A percentile compares a stretch with the other conserved stretches of the same genome.
phyloP scores from a whole-genome alignment of 35 echinoderm and acorn worm species.

The Nesometra sesokonis region DNA sequence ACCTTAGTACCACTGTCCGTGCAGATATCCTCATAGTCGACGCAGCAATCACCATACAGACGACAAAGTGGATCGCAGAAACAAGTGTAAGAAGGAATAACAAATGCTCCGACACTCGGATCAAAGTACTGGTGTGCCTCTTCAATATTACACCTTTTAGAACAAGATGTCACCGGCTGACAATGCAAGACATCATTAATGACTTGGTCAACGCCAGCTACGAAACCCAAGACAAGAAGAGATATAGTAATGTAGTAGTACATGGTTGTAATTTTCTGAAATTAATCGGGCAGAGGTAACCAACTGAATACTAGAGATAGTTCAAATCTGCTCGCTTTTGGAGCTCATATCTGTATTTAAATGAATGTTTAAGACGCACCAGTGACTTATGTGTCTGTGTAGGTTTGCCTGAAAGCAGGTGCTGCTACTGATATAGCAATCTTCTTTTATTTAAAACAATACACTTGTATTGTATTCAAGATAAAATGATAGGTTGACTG shows the following conservation, averaged over 20 bases:
- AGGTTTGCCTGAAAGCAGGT: not conserved
- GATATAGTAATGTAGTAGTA: not conserved
- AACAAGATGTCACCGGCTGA: not conserved
- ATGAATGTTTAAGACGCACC: too few relatives aligned
- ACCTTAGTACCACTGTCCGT: not conserved
- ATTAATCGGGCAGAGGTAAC: too few relatives aligned
- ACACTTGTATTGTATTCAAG: not conserved
- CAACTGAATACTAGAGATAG: too few relatives aligned
- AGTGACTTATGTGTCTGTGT: too few relatives aligned
- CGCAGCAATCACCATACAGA: constrained; percentile 14
- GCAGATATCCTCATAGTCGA: not conserved
- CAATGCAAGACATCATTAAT: not conserved
- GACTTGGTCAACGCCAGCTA: not conserved
- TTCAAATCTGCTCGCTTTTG: too few relatives aligned
- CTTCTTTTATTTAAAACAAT: not conserved
- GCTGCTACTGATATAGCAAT: not conserved
- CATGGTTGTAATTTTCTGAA: not conserved
- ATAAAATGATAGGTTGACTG: not conserved
- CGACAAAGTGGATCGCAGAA: constrained; percentile 25
- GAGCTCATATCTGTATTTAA: too few relatives aligned
- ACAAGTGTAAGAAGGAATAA: not conserved
- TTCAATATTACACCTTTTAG: not conserved
- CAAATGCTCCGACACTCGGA: not conserved
- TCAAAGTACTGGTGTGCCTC: not conserved
- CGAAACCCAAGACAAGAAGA: not conserved